phyloP scores from a whole-genome alignment of 2,113 vertebrate genomes.

The Maccullochella peelii region DNA sequence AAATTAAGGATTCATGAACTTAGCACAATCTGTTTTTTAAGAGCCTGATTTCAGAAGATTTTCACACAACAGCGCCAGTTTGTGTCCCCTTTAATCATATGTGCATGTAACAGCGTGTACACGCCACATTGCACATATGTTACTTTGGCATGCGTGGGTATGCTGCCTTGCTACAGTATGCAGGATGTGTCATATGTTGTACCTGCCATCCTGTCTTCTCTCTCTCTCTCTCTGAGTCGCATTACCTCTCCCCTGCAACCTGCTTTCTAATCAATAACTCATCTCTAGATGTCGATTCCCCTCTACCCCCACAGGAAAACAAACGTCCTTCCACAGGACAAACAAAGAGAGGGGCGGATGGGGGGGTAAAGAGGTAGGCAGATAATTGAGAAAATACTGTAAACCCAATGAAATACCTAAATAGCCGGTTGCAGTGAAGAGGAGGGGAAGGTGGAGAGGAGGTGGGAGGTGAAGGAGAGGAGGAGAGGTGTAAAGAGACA shows the following conservation, averaged over 20 bases:
- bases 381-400: conserved; percentile 67
- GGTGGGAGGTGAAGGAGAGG: conserved; percentile 36
- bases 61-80: conserved; percentile 27
- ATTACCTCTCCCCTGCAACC: conserved; percentile 67
- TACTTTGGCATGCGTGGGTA: conserved; percentile 4
- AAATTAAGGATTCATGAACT: background rate
- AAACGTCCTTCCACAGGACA: conserved; percentile 85
- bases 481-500: conserved; percentile 37
- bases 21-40: background rate
- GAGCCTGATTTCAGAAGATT: background rate
- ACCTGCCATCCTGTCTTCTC: conserved; percentile 60
- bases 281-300: conserved; percentile 82
- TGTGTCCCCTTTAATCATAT: conserved; percentile 46
- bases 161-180: conserved; percentile 50
- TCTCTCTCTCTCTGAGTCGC: conserved; percentile 49
- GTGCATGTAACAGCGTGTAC: conserved; percentile 21
- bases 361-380: conserved; percentile 38
- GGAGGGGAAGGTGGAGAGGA: conserved; percentile 46
- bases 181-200: conserved; percentile 63
- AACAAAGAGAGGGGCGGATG: conserved; percentile 68
- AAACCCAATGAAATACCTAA: conserved; percentile 59
- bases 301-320: conserved; percentile 81
- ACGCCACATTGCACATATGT: conserved; percentile 42
- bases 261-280: conserved; percentile 86
- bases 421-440: conserved; percentile 47